Base-by-base conservation (phyloP, 1,140 invertebrate species). In the Drosophila nannoptera region DNA sequence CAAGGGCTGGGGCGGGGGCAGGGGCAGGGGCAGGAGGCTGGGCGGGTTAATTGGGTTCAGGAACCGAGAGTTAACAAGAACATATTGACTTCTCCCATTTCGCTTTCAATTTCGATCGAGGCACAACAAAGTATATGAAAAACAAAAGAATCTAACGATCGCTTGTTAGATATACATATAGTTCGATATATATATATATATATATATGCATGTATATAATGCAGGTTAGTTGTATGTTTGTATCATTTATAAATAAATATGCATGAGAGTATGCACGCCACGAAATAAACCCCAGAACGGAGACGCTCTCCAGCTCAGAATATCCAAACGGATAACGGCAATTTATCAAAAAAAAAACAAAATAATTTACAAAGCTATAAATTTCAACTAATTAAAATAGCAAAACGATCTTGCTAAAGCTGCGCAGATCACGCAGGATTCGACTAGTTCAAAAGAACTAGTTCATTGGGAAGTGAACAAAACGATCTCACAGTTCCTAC, bases 221-320 rank as follows among this genome's bases (percentile, higher is more conserved):
- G 29, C 11, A 45, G 54, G 54, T 56, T 56, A 56, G 54, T 56
- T 53, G 50, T 53, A 33, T 38, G 33, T 50, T 14, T 38, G 35
- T 70, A 59, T 54, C 35, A 46, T 60, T 31, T 46, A 42, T 55
- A 60, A 55, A 55, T 55, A 54, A 55, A 55, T 67, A 67, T 60
- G 31, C 48, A 54, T 38, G 46, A 69, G 52, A 36, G 32, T 52
- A 65, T 69, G 33, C 8, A 22, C 54, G 12, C 36, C 53, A 16
- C 35, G 54, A 50, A 40, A 33, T 40, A 58, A 65, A 50, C 55
- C 35, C 45, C 45, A 42, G 22, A 35, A 0, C n/a, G 48, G 31
- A 50, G 16, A 29, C 43, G 32, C 12, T 5, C 22, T 3, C 11
- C 16, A 35, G 14, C 12, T 33, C 31, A 33, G 31, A 50, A 33